Evolutionary conservation across 1,140 invertebrate genomes (phyloP).

Genomic region (Caerostris extrusa): DNA sequence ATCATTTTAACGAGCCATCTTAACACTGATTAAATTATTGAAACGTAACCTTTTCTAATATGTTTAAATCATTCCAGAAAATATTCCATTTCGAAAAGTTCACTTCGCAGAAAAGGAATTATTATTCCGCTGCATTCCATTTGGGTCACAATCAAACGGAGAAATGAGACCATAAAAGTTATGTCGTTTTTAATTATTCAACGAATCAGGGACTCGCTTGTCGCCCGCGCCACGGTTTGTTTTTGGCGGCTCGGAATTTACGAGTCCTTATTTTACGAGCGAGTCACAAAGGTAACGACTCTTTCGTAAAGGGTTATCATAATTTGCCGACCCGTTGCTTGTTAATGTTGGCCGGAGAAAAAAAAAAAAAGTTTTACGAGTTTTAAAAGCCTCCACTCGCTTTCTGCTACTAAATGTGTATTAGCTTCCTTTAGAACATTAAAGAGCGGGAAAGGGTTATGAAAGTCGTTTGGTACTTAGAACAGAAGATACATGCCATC

Average conservation of each 20-base stretch:
- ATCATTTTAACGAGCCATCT: no score
- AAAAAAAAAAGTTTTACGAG: slow-evolving; percentile 26
- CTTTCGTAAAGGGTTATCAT: slow-evolving; percentile 1
- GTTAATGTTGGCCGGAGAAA: background rate
- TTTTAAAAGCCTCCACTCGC: slow-evolving; percentile 19
- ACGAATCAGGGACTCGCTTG: background rate
- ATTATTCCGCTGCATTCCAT: slow-evolving; percentile 34
- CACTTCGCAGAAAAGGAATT: background rate
- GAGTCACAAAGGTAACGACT: slow-evolving; percentile 58
- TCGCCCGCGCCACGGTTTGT: background rate
- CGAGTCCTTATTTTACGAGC: slow-evolving; percentile 34
- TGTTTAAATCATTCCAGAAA: background rate
- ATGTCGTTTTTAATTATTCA: slow-evolving; percentile 46
- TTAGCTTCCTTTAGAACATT: slow-evolving; percentile 18
- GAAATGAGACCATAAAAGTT: slow-evolving; percentile 41
- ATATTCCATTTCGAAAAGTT: background rate
- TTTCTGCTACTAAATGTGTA: slow-evolving; percentile 31
- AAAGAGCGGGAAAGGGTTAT: slow-evolving; percentile 6
- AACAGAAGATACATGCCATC: background rate
- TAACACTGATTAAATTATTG: no score
- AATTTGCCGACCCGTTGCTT: background rate
- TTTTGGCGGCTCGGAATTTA: slow-evolving; percentile 15
- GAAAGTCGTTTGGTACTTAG: background rate
- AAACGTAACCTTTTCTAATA: no score
- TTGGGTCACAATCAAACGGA: background rate